phyloP scores from a whole-genome alignment of 1,140 invertebrate genomes.

The Dinoponera quadriceps region DNA sequence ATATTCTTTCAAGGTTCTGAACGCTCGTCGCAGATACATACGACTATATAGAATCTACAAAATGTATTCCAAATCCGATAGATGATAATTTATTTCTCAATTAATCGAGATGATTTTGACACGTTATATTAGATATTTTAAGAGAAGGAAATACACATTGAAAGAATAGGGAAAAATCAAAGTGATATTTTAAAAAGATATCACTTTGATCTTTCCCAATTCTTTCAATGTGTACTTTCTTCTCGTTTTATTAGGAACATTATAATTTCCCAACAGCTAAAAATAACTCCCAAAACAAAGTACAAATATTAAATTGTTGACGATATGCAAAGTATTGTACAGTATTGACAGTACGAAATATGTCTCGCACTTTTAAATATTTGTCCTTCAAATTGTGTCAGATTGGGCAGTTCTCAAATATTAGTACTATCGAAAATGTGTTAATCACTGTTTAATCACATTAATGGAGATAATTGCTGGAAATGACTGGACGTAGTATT shows the following conservation, averaged over 20 bases:
- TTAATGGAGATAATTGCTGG: neutral
- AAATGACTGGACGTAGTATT: neutral
- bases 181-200: no score
- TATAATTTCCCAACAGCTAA: no score
- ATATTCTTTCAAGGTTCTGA: slow-evolving; percentile 34
- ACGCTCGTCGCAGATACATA: neutral
- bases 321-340: no score
- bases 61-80: neutral
- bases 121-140: neutral
- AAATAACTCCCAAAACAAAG: no score
- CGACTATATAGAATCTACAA: neutral
- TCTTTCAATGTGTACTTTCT: no score
- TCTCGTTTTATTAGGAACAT: no score
- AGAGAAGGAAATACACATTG: no score
- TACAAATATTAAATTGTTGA: no score
- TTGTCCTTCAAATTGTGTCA: neutral
- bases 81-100: slow-evolving; percentile 19
- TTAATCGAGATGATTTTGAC: neutral
- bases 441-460: slow-evolving; percentile 15
- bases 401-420: slow-evolving; percentile 7
- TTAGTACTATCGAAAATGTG: neutral
- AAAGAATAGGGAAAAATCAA: no score
- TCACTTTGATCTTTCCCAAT: no score
- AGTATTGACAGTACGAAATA: neutral
- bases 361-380: neutral